Conservation (phyloP, 2,888 invertebrate species). For the Megastigmus dorsalis region DNA sequence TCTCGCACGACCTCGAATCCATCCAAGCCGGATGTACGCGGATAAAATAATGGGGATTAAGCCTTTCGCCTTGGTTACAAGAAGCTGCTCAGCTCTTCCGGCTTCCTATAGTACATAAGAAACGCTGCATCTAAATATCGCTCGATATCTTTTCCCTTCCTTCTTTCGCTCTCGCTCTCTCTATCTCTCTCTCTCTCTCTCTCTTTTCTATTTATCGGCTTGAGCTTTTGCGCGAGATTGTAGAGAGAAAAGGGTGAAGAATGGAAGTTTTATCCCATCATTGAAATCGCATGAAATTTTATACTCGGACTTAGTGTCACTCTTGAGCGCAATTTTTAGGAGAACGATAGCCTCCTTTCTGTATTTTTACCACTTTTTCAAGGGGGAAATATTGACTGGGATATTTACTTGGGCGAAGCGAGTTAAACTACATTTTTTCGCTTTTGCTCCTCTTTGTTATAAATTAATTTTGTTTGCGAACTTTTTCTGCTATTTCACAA, state of each 20-base stretch:
- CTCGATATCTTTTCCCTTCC: too few relatives aligned
- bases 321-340: slow-evolving; percentile 6
- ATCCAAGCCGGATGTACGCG: slow-evolving; percentile 38
- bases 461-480: too few relatives aligned
- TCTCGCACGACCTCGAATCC: too few relatives aligned
- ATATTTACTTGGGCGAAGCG: too few relatives aligned
- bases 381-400: too few relatives aligned
- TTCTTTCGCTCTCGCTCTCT: neutral
- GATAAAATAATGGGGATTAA: slow-evolving; percentile 50
- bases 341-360: neutral
- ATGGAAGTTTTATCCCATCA: slow-evolving; percentile 31
- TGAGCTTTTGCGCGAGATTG: neutral
- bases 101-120: too few relatives aligned
- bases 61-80: slow-evolving; percentile 8
- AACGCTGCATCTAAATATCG: slow-evolving; percentile 34
- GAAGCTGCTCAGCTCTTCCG: neutral
- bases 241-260: neutral
- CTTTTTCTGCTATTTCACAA: too few relatives aligned
- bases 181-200: neutral
- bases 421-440: too few relatives aligned
- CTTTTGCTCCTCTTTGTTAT: too few relatives aligned
- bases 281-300: slow-evolving; percentile 40
- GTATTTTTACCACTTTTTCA: too few relatives aligned
- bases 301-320: slow-evolving; percentile 21
- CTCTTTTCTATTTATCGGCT: neutral